Base-by-base conservation (phyloP, 92 coral and sea anemone genomes). In the Metridium senile region DNA sequence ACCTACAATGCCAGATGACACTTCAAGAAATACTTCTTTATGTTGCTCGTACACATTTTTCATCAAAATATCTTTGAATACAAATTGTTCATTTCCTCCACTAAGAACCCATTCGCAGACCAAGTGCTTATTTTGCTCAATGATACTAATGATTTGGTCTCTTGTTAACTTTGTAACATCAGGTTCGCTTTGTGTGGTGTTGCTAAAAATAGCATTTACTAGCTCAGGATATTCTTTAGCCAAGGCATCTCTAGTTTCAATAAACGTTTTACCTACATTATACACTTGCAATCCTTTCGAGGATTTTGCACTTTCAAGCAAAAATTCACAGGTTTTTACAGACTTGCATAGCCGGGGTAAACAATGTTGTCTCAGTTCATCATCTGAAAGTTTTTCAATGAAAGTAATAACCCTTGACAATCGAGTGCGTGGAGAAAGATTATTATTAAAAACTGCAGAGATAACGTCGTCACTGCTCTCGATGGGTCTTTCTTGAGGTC, bases 41-140 rank as follows among this genome's bases (percentile, higher is more conserved):
- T 59, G 56, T 11, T 43, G 17, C 57, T 74, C 31, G 32, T 74
- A 62, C 7, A 74, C 81, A n/a, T 31, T 22, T 63, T 61, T 71
- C 81, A 81, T 81, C n/a, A 74, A 30, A 11, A 26, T 30, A 57
- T 81, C 81, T 16, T 47, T 31, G 62, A 62, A 62, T 2, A 62
- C 4, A 4, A 9, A 21, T 31, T 46, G 23, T 19, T 56, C 76
- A 66, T 76, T 64, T 66, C 33, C 34, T 23, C 68, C 79, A 52
- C 71, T 54, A 45, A 71, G 26, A 47, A 80, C 21, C 33, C n/a
- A 74, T 58, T 80, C 51, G 53, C 84, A 49, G 20, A 33, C 29
- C 11, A 69, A 30, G 35, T 70, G 51, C 59, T 54, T 54, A 20
- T 54, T 16, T 3, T 54, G 2, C 4, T 54, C 6, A 54, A 54